Percentiles rank a stretch among this genome's conserved stretches.
Evolutionary conservation across 2,888 invertebrate genomes (phyloP).

Genomic region (Drosophila suboccidentalis): DNA sequence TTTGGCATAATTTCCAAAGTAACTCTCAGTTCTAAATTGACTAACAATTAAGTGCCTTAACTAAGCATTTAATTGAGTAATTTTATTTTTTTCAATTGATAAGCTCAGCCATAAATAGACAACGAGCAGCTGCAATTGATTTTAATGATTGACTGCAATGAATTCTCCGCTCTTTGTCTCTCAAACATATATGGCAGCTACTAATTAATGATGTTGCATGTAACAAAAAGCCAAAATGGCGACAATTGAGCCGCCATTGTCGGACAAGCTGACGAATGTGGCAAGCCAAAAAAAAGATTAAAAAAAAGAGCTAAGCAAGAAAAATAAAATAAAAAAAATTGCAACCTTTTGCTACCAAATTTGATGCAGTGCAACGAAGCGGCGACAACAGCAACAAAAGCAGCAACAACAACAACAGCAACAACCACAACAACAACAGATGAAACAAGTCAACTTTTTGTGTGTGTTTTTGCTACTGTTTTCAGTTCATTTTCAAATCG

Average conservation of each 20-base stretch:
- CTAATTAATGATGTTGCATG: constrained; percentile 62
- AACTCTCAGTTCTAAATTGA: neutral
- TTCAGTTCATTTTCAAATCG: constrained; percentile 75
- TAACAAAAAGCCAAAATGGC: constrained; percentile 51
- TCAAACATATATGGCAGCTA: constrained; percentile 43
- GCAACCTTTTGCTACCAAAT: constrained; percentile 52
- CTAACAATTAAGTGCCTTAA: constrained; percentile 4
- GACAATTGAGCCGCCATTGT: constrained; percentile 41
- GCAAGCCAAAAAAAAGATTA: constrained; percentile 15
- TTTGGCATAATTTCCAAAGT: neutral
- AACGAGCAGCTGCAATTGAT: constrained; percentile 47
- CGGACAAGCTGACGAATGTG: constrained; percentile 41
- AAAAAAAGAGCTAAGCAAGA: neutral
- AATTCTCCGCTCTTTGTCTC: constrained; percentile 2
- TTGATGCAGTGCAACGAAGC: constrained; percentile 71
- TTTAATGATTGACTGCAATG: constrained; percentile 65
- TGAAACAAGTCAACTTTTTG: constrained; percentile 52
- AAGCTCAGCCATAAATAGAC: constrained; percentile 41
- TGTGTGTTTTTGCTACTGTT: constrained; percentile 70
- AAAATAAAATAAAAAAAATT: constrained; percentile 31
- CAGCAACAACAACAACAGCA: constrained; percentile 26
- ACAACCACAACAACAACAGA: constrained; percentile 18
- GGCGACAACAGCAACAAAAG: constrained; percentile 34
- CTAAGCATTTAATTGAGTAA: constrained; percentile 11
- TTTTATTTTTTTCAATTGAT: constrained; percentile 10